phyloP scores from a whole-genome alignment of 64 coral and sea anemone species.

The Montipora cactus region DNA sequence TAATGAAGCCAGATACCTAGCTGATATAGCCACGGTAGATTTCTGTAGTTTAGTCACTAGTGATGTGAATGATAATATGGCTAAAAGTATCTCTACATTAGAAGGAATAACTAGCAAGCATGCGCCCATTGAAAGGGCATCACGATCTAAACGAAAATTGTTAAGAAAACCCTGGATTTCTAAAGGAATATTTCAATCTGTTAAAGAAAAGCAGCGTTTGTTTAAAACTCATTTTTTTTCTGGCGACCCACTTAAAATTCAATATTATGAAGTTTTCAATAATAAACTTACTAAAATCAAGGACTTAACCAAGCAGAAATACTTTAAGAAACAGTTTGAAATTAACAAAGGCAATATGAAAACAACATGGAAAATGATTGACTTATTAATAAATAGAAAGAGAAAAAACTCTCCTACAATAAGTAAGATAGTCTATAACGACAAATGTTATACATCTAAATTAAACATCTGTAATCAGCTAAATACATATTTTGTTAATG shows the following conservation, averaged over 20 bases:
- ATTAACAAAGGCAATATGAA: conserved; percentile 36
- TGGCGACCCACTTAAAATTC: neutral
- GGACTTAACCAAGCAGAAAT: neutral
- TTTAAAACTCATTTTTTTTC: too few species aligned
- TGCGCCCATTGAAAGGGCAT: conserved; percentile 47
- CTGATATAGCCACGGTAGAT: conserved; percentile 56
- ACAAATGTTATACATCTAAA: conserved; percentile 32
- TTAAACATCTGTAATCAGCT: too few species aligned
- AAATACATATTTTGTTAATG: too few species aligned
- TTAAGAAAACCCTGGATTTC: conserved; percentile 53
- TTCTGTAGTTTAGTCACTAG: conserved; percentile 19
- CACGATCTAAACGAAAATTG: conserved; percentile 30
- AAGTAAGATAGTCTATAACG: conserved; percentile 22
- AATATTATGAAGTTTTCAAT: conserved; percentile 18
- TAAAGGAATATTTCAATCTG: conserved; percentile 42
- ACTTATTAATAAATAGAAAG: conserved; percentile 6
- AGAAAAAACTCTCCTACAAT: neutral
- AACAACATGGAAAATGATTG: conserved; percentile 28
- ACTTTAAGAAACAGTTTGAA: conserved; percentile 10
- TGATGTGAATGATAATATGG: conserved; percentile 49
- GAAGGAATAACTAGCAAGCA: conserved; percentile 56
- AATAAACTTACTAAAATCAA: conserved; percentile 31
- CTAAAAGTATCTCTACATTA: neutral
- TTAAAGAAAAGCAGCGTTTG: conserved; percentile 44
- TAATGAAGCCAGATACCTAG: too few species aligned